Conservation (phyloP, 2,797 vertebrate genomes). For the Kryptopterus vitreolus region DNA sequence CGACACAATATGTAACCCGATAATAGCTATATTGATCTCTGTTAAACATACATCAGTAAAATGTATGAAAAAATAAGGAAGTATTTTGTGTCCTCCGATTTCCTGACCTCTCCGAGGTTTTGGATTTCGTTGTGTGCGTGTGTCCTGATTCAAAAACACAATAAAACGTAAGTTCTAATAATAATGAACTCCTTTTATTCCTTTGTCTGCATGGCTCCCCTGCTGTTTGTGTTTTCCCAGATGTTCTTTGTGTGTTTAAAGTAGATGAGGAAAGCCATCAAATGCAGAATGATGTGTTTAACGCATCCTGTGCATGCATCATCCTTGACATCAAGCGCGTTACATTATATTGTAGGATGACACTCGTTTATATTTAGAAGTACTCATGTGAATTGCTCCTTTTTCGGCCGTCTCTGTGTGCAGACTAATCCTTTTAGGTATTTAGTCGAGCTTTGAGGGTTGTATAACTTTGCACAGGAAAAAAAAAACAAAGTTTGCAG, state of each 20-base stretch:
- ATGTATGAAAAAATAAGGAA: neutral
- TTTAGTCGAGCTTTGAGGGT: neutral
- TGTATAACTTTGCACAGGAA: neutral
- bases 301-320: neutral
- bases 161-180: neutral
- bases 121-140: neutral
- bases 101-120: neutral
- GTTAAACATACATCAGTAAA: neutral
- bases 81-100: neutral
- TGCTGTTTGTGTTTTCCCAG: neutral
- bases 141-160: neutral
- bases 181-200: neutral
- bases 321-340: neutral
- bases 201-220: neutral
- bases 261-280: neutral
- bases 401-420: neutral
- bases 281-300: neutral
- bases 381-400: neutral
- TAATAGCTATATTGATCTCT: neutral
- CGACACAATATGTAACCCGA: neutral
- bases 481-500: neutral
- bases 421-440: neutral
- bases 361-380: neutral
- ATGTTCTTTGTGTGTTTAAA: neutral
- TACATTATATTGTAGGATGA: neutral